Conservation (phyloP, 1,140 invertebrate species). For the Periplaneta americana region DNA sequence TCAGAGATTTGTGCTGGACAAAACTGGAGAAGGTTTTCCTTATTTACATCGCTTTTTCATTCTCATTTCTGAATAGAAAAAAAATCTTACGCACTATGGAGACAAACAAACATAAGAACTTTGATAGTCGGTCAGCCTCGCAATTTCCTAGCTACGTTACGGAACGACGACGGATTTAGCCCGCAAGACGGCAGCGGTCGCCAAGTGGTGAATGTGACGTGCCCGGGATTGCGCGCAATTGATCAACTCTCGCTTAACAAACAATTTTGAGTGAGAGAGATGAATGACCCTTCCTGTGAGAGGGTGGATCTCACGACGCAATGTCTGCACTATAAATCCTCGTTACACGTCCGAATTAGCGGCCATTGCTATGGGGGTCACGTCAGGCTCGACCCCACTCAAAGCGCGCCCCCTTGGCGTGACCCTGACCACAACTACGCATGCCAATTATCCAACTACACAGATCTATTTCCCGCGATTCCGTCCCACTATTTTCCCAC, state of each 20-base stretch:
- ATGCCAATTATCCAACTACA: not conserved
- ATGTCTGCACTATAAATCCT: not conserved
- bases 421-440: not conserved
- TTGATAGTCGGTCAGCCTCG: no score
- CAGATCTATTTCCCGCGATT: not conserved
- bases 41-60: no score
- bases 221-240: not conserved
- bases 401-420: not conserved
- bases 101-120: no score
- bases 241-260: not conserved
- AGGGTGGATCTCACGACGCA: no score
- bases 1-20: no score
- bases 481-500: not conserved
- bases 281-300: not conserved
- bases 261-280: not conserved
- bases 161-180: no score
- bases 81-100: no score
- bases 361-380: not conserved
- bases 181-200: not conserved
- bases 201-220: not conserved
- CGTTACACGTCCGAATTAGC: not conserved
- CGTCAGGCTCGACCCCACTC: not conserved
- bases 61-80: no score
- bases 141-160: no score
- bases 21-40: no score